These are phyloP conservation scores for Pristionchus fissidentatus DNA, from an alignment of 2,888 invertebrate genomes.

Conservation along the genomic window DNA sequence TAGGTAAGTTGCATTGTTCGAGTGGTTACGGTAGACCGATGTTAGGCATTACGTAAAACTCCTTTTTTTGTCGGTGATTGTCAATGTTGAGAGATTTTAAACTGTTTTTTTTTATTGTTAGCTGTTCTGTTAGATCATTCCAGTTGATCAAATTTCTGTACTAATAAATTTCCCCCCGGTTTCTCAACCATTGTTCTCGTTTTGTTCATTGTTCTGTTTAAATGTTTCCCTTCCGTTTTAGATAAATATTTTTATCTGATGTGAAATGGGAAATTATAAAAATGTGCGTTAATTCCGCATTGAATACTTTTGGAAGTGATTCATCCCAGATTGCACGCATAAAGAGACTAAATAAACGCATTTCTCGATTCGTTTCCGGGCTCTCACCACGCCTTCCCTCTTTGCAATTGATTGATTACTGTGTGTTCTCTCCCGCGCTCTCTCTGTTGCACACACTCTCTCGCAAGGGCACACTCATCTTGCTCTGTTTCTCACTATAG, in stretches of 20 bases:
- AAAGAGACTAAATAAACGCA: too few relatives aligned
- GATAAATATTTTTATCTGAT: too few relatives aligned
- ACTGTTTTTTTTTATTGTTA: too few relatives aligned
- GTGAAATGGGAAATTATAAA: too few relatives aligned
- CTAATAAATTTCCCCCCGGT: too few relatives aligned
- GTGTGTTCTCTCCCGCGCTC: neutral
- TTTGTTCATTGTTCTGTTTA: neutral
- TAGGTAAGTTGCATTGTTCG: too few relatives aligned
- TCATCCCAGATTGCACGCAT: neutral
- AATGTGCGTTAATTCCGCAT: constrained; percentile 22
- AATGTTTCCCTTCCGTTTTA: neutral
- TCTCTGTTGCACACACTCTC: neutral
- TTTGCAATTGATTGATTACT: neutral
- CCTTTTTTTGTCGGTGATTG: too few relatives aligned
- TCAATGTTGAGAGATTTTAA: too few relatives aligned
- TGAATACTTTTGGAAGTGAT: constrained; percentile 9
- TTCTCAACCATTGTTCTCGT: neutral
- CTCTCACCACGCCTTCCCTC: constrained; percentile 13
- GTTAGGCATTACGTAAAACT: too few relatives aligned
- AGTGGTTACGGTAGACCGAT: too few relatives aligned
- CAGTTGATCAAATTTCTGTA: too few relatives aligned
- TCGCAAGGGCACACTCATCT: constrained; percentile 42
- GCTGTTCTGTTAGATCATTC: too few relatives aligned
- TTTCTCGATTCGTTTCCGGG: neutral
- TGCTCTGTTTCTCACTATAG: constrained; percentile 30